These are phyloP conservation scores for Eupithecia insigniata DNA, from an alignment of 2,888 invertebrate species.

Conservation along the genomic window DNA sequence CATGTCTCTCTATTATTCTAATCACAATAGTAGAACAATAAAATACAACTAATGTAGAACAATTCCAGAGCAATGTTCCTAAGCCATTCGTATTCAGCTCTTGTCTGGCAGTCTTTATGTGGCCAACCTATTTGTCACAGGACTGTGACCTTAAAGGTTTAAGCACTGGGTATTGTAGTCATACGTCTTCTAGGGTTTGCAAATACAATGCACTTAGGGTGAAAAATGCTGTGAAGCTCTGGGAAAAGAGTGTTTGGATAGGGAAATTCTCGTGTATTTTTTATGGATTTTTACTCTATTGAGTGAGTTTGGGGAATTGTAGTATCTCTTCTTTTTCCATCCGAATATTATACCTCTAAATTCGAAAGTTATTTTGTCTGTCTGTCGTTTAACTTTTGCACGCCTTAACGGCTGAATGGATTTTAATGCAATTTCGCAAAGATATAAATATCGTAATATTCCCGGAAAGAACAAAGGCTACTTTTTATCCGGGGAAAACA, in stretches of 20 bases:
- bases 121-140: slow-evolving; percentile 40
- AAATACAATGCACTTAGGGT: slow-evolving; percentile 11
- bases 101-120: slow-evolving; percentile 35
- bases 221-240: background rate
- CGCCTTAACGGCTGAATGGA: background rate
- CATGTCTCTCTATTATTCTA: background rate
- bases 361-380: background rate
- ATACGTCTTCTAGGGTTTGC: slow-evolving; percentile 8
- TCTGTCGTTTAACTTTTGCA: background rate
- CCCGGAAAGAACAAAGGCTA: background rate
- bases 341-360: background rate
- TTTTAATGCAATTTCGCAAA: background rate
- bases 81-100: slow-evolving; percentile 41
- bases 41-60: background rate
- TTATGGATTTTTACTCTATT: background rate
- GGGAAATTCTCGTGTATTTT: background rate
- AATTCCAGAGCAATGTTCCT: slow-evolving; percentile 32
- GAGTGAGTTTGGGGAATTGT: background rate
- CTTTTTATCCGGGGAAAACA: background rate
- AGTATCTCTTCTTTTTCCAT: background rate
- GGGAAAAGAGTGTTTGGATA: background rate
- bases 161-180: slow-evolving; percentile 15
- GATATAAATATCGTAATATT: too few relatives aligned
- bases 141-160: slow-evolving; percentile 18
- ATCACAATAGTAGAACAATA: slow-evolving; percentile 3